Evolutionary conservation across 2,797 vertebrate species (phyloP), one percentile per base, ranked within the genome.

Genomic region (Setipinna tenuifilis): DNA sequence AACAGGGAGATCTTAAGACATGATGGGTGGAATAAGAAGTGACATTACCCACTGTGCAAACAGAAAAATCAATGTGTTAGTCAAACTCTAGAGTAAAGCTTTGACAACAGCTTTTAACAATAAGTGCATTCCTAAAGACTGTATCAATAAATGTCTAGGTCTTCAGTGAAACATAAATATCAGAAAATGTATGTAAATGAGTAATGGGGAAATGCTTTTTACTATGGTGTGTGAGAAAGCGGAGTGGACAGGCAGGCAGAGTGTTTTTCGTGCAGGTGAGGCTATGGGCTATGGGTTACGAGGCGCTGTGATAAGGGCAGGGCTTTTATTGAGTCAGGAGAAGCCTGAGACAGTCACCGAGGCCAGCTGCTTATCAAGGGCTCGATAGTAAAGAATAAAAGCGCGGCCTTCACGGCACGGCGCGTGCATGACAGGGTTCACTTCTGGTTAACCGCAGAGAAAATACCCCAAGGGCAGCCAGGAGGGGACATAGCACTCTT

Each of bases 331-430:
- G 93, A 86, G 90, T 90, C 89, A 87, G 94, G 94, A 94, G 92
- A 91, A 93, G 94, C 92, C 93, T 92, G 93, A 92, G 95, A 94
- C 91, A 84, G 91, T 89, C 93, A 95, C 95, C 88, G 94, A 96
- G 94, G 94, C 94, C 93, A 92, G 88, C 84, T 80, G 2, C 92
- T 95, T 94, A 95, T 95, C 94, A 90, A 78, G 44, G 31, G 23
- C 71, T 12, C 86, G 89, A 92, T 92, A 83, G 78, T 91, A 93
- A 91, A 86, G 84, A 81, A 84, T 84, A 91, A 90, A 87, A 85
- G 16, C 75, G 23, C 19, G 50, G 46, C 50, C 21, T 68, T 65
- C 3, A 83, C 23, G 57, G n/a, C 3, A 83, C 23, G 57, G n/a
- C 57, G 31, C 25, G 50, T 19, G 23, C 7, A 17, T n/a, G n/a